A percentile compares a stretch with the other conserved stretches of the same genome.
Evolutionary conservation across 1,140 invertebrate species (phyloP).

Genomic region (Coelopa frigida): DNA sequence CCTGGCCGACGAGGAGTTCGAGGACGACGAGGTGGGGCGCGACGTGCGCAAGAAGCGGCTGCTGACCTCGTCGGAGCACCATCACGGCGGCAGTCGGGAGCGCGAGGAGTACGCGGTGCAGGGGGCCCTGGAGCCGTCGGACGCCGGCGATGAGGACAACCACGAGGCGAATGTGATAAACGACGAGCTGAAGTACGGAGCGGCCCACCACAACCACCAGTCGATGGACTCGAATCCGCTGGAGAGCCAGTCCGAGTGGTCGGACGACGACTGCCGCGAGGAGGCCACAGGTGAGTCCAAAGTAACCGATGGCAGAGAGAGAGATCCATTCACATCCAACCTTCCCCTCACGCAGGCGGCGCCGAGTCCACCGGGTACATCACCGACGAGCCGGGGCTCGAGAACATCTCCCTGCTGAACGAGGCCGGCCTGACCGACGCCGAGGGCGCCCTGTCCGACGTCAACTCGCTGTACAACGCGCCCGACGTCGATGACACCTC

Average conservation of each 20-base stretch:
- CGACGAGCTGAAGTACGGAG: conserved; percentile 43
- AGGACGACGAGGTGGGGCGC: conserved; percentile 39
- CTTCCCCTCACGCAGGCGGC: conserved; percentile 42
- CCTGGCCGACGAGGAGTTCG: conserved; percentile 41
- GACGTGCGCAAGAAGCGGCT: conserved; percentile 37
- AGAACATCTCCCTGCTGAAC: conserved; percentile 75
- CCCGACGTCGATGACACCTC: conserved; percentile 70
- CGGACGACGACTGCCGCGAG: conserved; percentile 53
- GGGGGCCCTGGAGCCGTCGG: conserved; percentile 11
- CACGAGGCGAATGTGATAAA: conserved; percentile 44
- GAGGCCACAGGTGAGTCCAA: conserved; percentile 42
- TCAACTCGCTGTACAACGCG: conserved; percentile 74
- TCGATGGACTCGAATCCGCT: conserved; percentile 44
- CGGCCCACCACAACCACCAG: conserved; percentile 41
- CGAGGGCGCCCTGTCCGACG: conserved; percentile 75
- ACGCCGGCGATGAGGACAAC: conserved; percentile 6
- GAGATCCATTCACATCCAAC: too few species aligned
- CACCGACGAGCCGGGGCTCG: conserved; percentile 72
- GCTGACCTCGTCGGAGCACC: background rate
- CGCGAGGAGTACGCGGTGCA: conserved; percentile 8
- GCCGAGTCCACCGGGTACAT: conserved; percentile 73
- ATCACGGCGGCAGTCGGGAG: background rate
- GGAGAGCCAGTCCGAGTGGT: conserved; percentile 73
- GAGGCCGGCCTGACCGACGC: conserved; percentile 79
- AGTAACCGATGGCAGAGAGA: too few species aligned